Evolutionary conservation across 2,888 invertebrate genomes (phyloP).

Genomic region (Leptothorax acervorum): DNA sequence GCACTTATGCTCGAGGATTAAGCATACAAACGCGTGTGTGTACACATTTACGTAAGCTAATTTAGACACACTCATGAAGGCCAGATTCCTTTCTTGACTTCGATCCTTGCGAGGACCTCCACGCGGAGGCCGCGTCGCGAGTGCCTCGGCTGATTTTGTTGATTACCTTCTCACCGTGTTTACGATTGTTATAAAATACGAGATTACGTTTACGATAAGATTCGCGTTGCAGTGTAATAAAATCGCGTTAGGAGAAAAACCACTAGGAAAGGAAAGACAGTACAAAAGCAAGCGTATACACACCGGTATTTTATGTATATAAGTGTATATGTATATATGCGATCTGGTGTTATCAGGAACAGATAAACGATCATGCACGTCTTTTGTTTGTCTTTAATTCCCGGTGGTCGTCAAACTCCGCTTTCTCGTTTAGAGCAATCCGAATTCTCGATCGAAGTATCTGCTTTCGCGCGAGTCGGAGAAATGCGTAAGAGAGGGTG

Average conservation of each 20-base stretch:
- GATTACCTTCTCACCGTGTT: slow-evolving; percentile 26
- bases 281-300: slow-evolving; percentile 53
- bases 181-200: slow-evolving; percentile 56
- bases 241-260: slow-evolving; percentile 41
- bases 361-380: slow-evolving; percentile 42
- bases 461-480: slow-evolving; percentile 39
- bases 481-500: slow-evolving; percentile 51
- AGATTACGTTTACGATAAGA: slow-evolving; percentile 55
- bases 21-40: slow-evolving; percentile 48
- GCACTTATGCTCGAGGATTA: slow-evolving; percentile 28
- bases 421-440: slow-evolving; percentile 36
- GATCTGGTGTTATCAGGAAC: slow-evolving; percentile 43
- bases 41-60: slow-evolving; percentile 53
- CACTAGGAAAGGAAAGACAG: slow-evolving; percentile 36
- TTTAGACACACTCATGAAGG: slow-evolving; percentile 48
- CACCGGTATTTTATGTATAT: slow-evolving; percentile 58
- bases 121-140: background rate
- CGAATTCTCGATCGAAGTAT: slow-evolving; percentile 31
- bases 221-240: slow-evolving; percentile 37
- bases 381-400: slow-evolving; percentile 33
- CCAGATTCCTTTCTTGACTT: slow-evolving; percentile 34
- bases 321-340: slow-evolving; percentile 53
- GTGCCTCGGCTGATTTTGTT: background rate
- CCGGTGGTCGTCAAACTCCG: background rate
- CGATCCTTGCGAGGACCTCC: background rate